These are phyloP conservation scores for Platichthys flesus DNA, from an alignment of 2,113 vertebrate genomes.

Conservation along the genomic window DNA sequence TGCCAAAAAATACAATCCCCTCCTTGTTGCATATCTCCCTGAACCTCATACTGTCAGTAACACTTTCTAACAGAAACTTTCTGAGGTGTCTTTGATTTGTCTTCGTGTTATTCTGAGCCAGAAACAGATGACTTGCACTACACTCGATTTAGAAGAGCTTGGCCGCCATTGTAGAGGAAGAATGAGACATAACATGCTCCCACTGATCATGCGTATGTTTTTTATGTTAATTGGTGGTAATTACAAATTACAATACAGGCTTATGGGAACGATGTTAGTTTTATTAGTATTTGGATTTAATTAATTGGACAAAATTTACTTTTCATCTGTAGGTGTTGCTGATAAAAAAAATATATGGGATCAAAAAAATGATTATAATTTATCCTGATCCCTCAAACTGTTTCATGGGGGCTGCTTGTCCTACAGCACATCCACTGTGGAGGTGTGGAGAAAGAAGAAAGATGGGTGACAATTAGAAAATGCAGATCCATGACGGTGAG, in stretches of 20 bases:
- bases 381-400: background rate
- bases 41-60: background rate
- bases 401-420: background rate
- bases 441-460: background rate
- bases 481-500: background rate
- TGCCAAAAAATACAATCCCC: constrained; percentile 17
- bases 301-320: no score
- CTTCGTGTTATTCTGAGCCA: background rate
- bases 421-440: background rate
- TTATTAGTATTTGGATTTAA: no score
- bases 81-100: background rate
- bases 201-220: background rate
- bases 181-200: background rate
- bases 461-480: background rate
- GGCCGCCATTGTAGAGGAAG: no score
- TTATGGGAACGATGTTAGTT: no score
- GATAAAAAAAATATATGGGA: no score
- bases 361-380: background rate
- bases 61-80: constrained; percentile 23
- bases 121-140: background rate
- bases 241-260: no score
- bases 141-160: background rate
- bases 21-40: constrained; percentile 10
- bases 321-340: no score
- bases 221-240: no score